Evolutionary conservation across 2,113 vertebrate species (phyloP).

Genomic region (Neolamprologus tretocephalus): DNA sequence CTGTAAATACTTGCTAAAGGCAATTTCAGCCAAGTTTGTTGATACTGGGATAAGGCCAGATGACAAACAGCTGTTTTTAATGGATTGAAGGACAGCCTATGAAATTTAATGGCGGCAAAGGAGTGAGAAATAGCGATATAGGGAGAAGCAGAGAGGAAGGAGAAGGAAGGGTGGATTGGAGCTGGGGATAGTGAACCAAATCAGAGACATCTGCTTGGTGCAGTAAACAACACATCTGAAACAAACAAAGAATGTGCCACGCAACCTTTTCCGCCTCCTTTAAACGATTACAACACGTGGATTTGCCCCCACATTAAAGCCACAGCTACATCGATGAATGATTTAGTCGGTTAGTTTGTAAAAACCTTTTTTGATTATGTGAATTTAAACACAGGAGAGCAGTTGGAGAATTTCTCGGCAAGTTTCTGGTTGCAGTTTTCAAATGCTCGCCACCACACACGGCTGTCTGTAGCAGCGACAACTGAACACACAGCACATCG

Average conservation of each 20-base stretch:
- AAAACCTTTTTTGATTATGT: neutral
- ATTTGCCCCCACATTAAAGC: neutral
- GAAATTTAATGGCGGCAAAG: neutral
- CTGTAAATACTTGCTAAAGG: neutral
- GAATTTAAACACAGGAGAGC: neutral
- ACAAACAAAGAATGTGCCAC: neutral
- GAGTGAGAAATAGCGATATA: neutral
- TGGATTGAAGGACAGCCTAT: neutral
- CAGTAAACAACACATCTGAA: constrained; percentile 31
- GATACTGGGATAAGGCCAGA: neutral
- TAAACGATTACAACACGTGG: neutral
- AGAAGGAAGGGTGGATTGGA: neutral
- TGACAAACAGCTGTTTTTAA: constrained; percentile 46
- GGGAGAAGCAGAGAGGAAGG: neutral
- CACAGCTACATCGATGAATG: neutral
- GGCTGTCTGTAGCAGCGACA: neutral
- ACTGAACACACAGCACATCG: neutral
- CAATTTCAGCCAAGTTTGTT: neutral
- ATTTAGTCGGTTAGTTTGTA: neutral
- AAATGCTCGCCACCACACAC: neutral
- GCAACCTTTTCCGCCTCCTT: neutral
- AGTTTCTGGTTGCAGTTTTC: neutral
- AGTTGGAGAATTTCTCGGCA: neutral
- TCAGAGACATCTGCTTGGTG: constrained; percentile 32
- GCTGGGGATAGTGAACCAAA: neutral